Percentiles rank a stretch among this genome's conserved stretches.
Evolutionary conservation across 2,113 vertebrate genomes (phyloP).

Genomic region (Glareola pratincola): DNA sequence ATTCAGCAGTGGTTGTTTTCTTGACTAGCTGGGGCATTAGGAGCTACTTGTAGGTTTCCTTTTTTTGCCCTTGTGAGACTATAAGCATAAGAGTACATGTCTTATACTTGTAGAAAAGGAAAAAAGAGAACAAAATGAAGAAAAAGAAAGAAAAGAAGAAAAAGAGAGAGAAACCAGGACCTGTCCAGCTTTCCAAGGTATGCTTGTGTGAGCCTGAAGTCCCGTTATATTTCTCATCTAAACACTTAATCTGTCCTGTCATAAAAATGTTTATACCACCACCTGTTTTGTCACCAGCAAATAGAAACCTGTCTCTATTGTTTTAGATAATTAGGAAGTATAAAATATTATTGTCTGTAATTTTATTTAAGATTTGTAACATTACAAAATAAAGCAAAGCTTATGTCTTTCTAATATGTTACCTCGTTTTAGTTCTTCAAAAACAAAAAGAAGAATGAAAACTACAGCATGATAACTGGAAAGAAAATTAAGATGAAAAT

Average conservation of each 20-base stretch:
- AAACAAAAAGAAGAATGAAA: slow-evolving; percentile 84
- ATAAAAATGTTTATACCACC: background rate
- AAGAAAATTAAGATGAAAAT: slow-evolving; percentile 95
- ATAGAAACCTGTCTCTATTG: background rate
- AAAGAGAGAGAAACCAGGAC: slow-evolving; percentile 79
- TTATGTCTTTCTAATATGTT: background rate
- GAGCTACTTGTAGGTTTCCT: background rate
- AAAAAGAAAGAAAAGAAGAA: slow-evolving; percentile 86
- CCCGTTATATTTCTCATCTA: background rate
- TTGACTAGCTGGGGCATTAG: background rate
- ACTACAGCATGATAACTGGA: slow-evolving; percentile 92
- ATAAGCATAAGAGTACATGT: background rate
- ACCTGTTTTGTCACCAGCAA: background rate
- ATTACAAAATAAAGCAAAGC: background rate
- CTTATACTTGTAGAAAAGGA: slow-evolving; percentile 76
- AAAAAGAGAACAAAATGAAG: slow-evolving; percentile 85
- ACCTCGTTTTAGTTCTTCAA: slow-evolving; percentile 82
- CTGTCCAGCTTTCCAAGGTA: slow-evolving; percentile 91
- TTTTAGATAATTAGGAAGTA: background rate
- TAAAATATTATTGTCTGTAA: background rate
- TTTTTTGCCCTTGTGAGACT: background rate
- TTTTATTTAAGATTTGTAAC: background rate
- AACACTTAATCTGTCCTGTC: background rate
- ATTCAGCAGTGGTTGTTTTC: background rate
- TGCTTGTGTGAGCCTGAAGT: background rate